Conservation (phyloP, 1,140 invertebrate genomes). For the Drosophila nannoptera region DNA sequence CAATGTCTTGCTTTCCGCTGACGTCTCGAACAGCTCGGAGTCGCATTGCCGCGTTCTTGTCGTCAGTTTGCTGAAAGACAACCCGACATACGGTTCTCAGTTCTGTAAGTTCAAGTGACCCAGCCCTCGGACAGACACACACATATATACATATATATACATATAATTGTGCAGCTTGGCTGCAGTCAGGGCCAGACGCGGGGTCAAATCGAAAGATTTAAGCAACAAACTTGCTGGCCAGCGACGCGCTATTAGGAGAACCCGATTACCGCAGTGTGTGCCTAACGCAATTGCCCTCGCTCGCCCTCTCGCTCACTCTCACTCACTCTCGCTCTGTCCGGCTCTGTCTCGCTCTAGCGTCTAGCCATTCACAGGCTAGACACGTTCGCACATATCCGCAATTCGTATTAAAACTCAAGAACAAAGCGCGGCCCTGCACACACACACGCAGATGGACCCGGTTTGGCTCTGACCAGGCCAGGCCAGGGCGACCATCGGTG, state of each 20-base stretch:
- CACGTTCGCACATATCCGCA: slow-evolving; percentile 66
- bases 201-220: slow-evolving; percentile 25
- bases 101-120: neutral
- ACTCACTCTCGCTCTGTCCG: no score
- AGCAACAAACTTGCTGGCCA: slow-evolving; percentile 21
- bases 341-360: neutral
- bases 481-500: slow-evolving; percentile 31
- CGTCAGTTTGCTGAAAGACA: slow-evolving; percentile 56
- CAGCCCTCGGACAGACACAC: neutral
- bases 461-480: slow-evolving; percentile 39
- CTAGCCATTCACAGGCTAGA: slow-evolving; percentile 43
- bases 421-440: slow-evolving; percentile 39
- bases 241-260: neutral
- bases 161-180: neutral
- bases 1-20: slow-evolving; percentile 71
- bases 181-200: no score
- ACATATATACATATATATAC: slow-evolving; percentile 5
- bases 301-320: no score
- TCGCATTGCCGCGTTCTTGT: slow-evolving; percentile 67
- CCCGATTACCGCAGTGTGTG: slow-evolving; percentile 1
- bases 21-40: slow-evolving; percentile 66
- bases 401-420: slow-evolving; percentile 62
- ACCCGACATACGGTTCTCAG: neutral
- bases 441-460: neutral
- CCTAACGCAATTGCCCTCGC: no score